These are phyloP conservation scores for Parotocinclus haroldoi DNA, from an alignment of 2,797 vertebrate genomes.

Conservation along the genomic window DNA sequence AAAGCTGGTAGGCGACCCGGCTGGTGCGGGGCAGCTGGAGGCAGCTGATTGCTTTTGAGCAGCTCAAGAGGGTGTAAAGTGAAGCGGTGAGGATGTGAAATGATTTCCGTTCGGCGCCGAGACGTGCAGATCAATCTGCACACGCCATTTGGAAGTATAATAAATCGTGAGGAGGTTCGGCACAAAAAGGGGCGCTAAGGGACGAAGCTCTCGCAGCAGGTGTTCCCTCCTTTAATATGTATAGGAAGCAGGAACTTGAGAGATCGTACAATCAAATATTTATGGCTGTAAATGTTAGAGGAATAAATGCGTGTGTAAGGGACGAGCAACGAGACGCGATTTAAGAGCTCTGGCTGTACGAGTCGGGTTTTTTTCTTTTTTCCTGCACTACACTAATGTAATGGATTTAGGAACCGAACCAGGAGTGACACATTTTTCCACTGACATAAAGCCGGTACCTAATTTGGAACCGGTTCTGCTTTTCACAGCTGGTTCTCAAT, in stretches of 20 bases:
- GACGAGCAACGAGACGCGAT: not conserved
- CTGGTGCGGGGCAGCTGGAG: not conserved
- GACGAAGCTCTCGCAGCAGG: conserved; percentile 21
- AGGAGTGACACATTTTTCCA: no score
- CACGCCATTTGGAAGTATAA: conserved; percentile 20
- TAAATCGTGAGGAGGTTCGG: conserved; percentile 10
- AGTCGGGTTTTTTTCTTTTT: no score
- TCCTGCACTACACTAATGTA: no score
- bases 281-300: conserved; percentile 14
- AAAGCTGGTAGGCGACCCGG: not conserved
- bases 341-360: no score
- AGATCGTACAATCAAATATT: conserved; percentile 34
- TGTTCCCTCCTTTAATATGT: conserved; percentile 33
- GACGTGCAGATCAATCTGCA: conserved; percentile 7
- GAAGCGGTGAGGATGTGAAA: conserved; percentile 19
- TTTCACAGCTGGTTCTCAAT: no score
- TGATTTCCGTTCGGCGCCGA: conserved; percentile 6
- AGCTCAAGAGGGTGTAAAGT: conserved; percentile 9
- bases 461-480: no score
- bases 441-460: no score
- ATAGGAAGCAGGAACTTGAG: conserved; percentile 13
- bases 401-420: no score
- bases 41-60: conserved; percentile 27
- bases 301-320: not conserved
- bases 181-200: conserved; percentile 13